Percentiles rank a stretch among this genome's conserved stretches.
Evolutionary conservation across 2,113 vertebrate genomes (phyloP).

Genomic region (Macroglossus sobrinus): DNA sequence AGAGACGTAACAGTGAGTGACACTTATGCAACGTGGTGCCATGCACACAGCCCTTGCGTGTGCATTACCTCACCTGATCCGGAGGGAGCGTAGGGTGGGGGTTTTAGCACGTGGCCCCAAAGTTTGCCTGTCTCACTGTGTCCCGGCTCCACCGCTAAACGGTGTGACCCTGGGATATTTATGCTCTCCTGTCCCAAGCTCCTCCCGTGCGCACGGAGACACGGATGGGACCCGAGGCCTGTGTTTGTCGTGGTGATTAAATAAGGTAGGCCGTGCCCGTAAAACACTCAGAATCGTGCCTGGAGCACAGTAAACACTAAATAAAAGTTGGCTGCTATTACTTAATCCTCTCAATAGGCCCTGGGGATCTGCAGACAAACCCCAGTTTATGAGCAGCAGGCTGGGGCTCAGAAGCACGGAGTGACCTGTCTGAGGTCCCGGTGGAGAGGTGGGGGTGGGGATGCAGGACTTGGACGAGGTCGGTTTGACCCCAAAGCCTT

Average conservation of each 20-base stretch:
- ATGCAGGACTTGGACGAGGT: background rate
- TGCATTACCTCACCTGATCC: conserved; percentile 49
- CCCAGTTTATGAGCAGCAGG: background rate
- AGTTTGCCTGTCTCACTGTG: background rate
- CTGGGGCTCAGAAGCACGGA: background rate
- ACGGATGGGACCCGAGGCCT: background rate
- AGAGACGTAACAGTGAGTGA: conserved; percentile 49
- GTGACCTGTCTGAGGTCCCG: conserved; percentile 1
- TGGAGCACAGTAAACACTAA: conserved; percentile 46
- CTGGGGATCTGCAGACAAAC: background rate
- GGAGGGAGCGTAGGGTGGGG: conserved; percentile 34
- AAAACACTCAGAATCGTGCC: conserved; percentile 3
- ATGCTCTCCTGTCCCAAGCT: background rate
- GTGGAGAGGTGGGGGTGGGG: background rate
- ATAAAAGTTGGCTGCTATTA: conserved; percentile 32
- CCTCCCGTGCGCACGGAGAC: background rate
- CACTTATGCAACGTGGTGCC: conserved; percentile 46
- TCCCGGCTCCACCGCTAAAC: background rate
- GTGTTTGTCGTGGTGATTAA: background rate
- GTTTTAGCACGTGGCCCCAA: background rate
- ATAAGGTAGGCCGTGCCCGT: background rate
- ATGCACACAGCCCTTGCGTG: conserved; percentile 7
- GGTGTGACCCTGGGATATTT: background rate
- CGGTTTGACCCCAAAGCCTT: background rate
- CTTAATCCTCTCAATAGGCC: conserved; percentile 26